phyloP scores from a whole-genome alignment of 2,888 invertebrate species.

The Zelleria hepariella region DNA sequence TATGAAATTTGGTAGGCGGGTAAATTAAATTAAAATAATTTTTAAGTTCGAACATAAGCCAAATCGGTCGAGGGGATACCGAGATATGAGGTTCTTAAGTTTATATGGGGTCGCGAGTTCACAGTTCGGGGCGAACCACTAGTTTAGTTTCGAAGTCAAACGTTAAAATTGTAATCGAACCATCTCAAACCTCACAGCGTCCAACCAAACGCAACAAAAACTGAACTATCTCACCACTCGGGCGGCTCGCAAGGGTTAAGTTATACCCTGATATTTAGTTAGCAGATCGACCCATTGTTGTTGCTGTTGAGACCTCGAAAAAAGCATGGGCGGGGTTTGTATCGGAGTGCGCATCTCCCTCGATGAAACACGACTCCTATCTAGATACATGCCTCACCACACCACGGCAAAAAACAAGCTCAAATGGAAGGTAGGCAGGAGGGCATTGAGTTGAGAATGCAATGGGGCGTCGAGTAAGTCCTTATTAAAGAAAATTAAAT shows the following conservation, averaged over 20 bases:
- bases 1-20: too few relatives aligned
- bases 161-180: too few relatives aligned
- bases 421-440: constrained; percentile 20
- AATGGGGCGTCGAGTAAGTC: constrained; percentile 17
- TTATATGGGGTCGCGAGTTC: too few relatives aligned
- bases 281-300: constrained; percentile 70
- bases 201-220: not conserved
- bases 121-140: too few relatives aligned
- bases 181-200: not conserved
- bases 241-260: constrained; percentile 21
- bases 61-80: too few relatives aligned
- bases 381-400: constrained; percentile 64
- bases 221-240: constrained; percentile 17
- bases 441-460: constrained; percentile 20
- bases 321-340: constrained; percentile 65
- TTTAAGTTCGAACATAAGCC: too few relatives aligned
- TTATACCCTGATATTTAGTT: constrained; percentile 65
- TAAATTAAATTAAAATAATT: too few relatives aligned
- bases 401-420: constrained; percentile 22
- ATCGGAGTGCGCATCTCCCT: constrained; percentile 51
- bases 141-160: too few relatives aligned
- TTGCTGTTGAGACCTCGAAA: constrained; percentile 63
- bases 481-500: constrained; percentile 72
- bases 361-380: constrained; percentile 63
- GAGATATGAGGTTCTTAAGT: too few relatives aligned